phyloP scores from a whole-genome alignment of 2,797 vertebrate genomes.

The Lutjanus argentimaculatus region DNA sequence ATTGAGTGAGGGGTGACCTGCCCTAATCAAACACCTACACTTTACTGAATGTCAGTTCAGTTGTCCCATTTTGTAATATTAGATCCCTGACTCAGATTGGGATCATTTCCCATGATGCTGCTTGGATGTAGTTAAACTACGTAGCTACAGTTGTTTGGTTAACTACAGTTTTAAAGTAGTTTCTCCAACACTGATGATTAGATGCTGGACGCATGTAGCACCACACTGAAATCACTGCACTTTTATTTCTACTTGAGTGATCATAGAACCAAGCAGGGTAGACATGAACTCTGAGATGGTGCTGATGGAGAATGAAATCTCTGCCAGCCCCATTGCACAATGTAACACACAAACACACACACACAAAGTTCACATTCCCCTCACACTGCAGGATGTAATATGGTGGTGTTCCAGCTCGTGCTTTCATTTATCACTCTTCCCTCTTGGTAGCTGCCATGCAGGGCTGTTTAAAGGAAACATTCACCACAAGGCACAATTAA shows the following conservation, averaged over 20 bases:
- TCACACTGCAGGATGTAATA: slow-evolving; percentile 59
- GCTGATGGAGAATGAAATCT: slow-evolving; percentile 59
- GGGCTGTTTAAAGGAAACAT: slow-evolving; percentile 52
- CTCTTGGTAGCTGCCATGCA: slow-evolving; percentile 51
- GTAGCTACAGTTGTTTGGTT: no score
- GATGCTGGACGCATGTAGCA: background rate
- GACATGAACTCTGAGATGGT: slow-evolving; percentile 49
- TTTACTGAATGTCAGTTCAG: no score
- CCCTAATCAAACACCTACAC: no score
- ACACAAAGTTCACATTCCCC: slow-evolving; percentile 8
- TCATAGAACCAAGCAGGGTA: slow-evolving; percentile 30
- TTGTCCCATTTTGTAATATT: no score
- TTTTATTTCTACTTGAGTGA: slow-evolving; percentile 46
- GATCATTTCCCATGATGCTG: no score
- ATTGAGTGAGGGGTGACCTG: no score
- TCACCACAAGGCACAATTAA: slow-evolving; percentile 23
- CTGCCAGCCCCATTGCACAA: slow-evolving; percentile 7
- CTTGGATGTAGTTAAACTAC: no score
- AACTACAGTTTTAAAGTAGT: no score
- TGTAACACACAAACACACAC: background rate
- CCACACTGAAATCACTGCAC: slow-evolving; percentile 2
- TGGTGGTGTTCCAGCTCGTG: slow-evolving; percentile 56
- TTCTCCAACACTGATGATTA: background rate
- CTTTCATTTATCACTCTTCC: slow-evolving; percentile 61
- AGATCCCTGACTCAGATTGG: no score